A percentile compares a stretch with the other conserved stretches of the same genome.
phyloP scores from a whole-genome alignment of 2,888 invertebrate genomes.

The Sylvicola fuscatus region DNA sequence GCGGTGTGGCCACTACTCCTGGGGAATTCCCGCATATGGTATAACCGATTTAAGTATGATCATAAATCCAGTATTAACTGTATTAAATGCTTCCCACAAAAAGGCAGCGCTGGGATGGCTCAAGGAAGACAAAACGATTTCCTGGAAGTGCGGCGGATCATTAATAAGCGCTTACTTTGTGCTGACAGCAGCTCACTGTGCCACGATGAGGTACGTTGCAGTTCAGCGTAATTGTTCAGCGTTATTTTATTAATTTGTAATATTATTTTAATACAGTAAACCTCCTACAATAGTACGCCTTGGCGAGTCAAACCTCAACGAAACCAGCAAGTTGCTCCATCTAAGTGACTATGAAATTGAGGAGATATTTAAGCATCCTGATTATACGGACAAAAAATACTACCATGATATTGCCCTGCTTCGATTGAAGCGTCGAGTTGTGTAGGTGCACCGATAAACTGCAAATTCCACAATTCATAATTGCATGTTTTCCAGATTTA shows the following conservation, averaged over 20 bases:
- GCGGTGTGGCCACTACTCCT: conserved; percentile 16
- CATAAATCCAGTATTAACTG: not conserved
- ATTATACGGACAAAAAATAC: conserved; percentile 27
- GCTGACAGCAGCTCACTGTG: conserved; percentile 8
- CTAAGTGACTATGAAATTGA: conserved; percentile 25
- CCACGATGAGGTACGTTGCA: not conserved
- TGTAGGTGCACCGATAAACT: conserved; percentile 2
- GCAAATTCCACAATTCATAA: not conserved
- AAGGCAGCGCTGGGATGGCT: conserved; percentile 22
- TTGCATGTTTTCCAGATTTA: conserved; percentile 9
- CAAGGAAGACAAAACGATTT: conserved; percentile 11
- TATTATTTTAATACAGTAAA: conserved; percentile 18
- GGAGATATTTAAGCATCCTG: conserved; percentile 27
- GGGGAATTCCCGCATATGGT: conserved; percentile 24
- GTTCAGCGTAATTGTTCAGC: not conserved
- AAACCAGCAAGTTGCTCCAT: conserved; percentile 16
- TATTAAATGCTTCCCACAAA: not conserved
- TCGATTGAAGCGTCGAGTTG: conserved; percentile 18
- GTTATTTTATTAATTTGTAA: not conserved
- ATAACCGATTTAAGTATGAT: conserved; percentile 1
- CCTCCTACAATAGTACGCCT: conserved; percentile 29
- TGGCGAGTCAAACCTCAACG: conserved; percentile 27
- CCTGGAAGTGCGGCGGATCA: conserved; percentile 23
- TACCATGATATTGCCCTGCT: conserved; percentile 40
- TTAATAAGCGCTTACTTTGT: conserved; percentile 22